Conservation (phyloP, 2,113 vertebrate genomes). For the Ophiodon elongatus region DNA sequence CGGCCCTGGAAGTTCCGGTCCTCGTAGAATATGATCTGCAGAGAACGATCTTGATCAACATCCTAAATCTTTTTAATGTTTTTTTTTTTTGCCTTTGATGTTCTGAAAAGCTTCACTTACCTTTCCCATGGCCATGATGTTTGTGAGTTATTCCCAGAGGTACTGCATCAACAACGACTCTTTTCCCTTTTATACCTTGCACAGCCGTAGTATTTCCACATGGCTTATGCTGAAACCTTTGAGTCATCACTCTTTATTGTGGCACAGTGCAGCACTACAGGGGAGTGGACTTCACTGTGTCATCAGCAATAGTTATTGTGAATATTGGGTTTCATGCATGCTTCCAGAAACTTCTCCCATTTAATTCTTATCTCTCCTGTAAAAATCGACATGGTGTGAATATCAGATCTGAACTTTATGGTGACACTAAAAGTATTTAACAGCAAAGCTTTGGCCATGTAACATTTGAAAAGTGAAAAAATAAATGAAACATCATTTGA, state of each 20-base stretch:
- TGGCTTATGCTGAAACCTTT: slow-evolving; percentile 70
- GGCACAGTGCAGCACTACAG: slow-evolving; percentile 47
- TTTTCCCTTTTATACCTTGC: slow-evolving; percentile 74
- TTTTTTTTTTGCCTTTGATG: not conserved
- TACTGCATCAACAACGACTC: slow-evolving; percentile 55
- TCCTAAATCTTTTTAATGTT: not conserved
- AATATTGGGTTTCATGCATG: slow-evolving; percentile 28
- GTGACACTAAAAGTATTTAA: not conserved
- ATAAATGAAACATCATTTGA: not conserved
- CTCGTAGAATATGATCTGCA: slow-evolving; percentile 81
- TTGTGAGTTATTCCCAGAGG: slow-evolving; percentile 61
- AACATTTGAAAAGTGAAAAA: not conserved
- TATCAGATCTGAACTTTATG: not conserved
- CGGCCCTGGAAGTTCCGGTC: slow-evolving; percentile 80
- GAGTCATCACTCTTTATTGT: slow-evolving; percentile 78
- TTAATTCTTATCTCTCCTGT: slow-evolving; percentile 21
- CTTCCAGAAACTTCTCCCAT: slow-evolving; percentile 38
- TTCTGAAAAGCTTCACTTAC: slow-evolving; percentile 51
- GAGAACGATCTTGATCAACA: not conserved
- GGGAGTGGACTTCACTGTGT: slow-evolving; percentile 33
- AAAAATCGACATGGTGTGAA: not conserved
- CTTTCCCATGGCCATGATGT: slow-evolving; percentile 73
- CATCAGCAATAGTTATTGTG: slow-evolving; percentile 49
- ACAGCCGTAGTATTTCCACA: slow-evolving; percentile 56
- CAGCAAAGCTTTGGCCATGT: not conserved